These are phyloP conservation scores for Eupleurogrammus muticus DNA, from an alignment of 2,797 vertebrate species.

Conservation along the genomic window DNA sequence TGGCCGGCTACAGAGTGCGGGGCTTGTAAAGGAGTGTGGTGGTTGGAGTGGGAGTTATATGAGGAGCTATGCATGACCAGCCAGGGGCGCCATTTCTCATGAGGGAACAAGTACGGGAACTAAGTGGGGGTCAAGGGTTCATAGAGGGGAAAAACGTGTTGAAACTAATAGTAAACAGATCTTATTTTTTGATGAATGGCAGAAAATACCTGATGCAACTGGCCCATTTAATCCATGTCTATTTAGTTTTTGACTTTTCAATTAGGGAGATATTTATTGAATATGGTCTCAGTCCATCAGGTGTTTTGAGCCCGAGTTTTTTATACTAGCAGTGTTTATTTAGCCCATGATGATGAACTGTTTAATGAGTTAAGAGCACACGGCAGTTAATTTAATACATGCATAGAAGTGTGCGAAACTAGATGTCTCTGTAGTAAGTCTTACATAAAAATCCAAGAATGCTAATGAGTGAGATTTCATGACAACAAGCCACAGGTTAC, in stretches of 20 bases:
- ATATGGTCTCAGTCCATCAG: conserved; percentile 50
- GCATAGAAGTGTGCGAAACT: conserved; percentile 21
- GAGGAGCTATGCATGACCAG: conserved; percentile 70
- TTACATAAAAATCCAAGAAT: conserved; percentile 11
- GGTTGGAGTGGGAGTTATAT: conserved; percentile 57
- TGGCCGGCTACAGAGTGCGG: conserved; percentile 70
- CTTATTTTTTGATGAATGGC: conserved; percentile 41
- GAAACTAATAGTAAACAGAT: conserved; percentile 18
- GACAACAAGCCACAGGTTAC: conserved; percentile 53
- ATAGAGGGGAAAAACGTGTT: conserved; percentile 45
- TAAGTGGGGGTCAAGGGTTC: conserved; percentile 57
- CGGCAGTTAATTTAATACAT: conserved; percentile 45
- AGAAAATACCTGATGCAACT: conserved; percentile 74
- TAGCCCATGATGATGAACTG: conserved; percentile 55
- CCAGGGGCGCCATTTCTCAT: conserved; percentile 59
- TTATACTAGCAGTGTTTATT: conserved; percentile 28
- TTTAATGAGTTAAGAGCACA: conserved; percentile 48
- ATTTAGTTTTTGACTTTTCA: neutral
- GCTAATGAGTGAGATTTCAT: conserved; percentile 49
- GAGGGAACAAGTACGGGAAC: conserved; percentile 54
- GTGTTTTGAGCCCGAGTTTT: conserved; percentile 67
- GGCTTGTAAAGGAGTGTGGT: conserved; percentile 55
- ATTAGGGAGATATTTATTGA: neutral
- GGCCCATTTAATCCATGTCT: neutral
- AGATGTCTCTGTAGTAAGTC: neutral